Evolutionary conservation across 2,113 vertebrate genomes (phyloP), one percentile per base, ranked within the genome.

Genomic region (Ammodytes dubius): DNA sequence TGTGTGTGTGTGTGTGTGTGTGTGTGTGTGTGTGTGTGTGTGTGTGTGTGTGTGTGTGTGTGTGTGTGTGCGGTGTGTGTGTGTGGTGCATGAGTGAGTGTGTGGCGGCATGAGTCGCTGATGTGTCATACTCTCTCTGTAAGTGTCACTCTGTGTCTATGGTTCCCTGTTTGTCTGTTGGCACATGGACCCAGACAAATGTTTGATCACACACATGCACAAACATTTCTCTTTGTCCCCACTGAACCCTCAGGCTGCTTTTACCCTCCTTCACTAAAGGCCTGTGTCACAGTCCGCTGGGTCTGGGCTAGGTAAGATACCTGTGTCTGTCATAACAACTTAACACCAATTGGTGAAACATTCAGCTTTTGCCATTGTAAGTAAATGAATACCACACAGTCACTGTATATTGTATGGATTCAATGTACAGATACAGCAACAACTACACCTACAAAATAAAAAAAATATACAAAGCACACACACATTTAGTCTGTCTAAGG

Each of bases 1-100:
- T 87, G 91, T 88, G 86, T 92, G 64, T 57, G 57, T 27, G 85
- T 87, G 91, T 88, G 86, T 92, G 64, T 57, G 57, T 27, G 88
- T 80, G 84, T 86, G 87, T 57, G 57, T n/a, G 66, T 82, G 79
- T 82, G 65, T 27, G 81, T 73, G 77, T 27, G 87, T 92, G 92
- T 91, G 88, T 27, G 27, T 27, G 91, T 87, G 66, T 77, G 84
- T 45, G 49, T 27, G 61, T 76, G 81, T 73, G 81, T 79, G 85
- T 87, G 91, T 88, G 86, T 92, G 64, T 57, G 57, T 27, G n/a
- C n/a, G n/a, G n/a, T n/a, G n/a, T n/a, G n/a, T n/a, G n/a, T n/a
- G n/a, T n/a, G 63, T 57, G 57, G 66, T 82, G 79, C 84, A 68
- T n/a, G 81, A 75, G 77, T n/a, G 87, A 92, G 92, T 91, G 88